A percentile compares a stretch with the other conserved stretches of the same genome.
These are phyloP conservation scores for Phalanger gymnotis DNA, from an alignment of 2,797 vertebrate species.

Conservation along the genomic window DNA sequence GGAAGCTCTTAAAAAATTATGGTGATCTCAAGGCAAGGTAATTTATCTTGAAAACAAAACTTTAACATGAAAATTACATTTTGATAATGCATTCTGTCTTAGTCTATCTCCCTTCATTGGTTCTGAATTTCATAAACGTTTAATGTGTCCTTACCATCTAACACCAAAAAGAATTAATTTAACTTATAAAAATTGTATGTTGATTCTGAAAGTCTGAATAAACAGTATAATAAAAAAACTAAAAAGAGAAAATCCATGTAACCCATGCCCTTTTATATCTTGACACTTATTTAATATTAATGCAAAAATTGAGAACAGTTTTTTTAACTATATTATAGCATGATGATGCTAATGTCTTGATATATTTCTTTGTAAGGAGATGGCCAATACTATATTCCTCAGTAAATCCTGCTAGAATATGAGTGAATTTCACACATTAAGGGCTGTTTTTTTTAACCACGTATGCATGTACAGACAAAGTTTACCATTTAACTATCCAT, in stretches of 20 bases:
- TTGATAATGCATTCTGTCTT: conserved; percentile 34
- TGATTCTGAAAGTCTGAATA: conserved; percentile 26
- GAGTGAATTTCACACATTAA: background rate
- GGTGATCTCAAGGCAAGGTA: conserved; percentile 60
- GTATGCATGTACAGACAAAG: background rate
- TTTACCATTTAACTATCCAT: background rate
- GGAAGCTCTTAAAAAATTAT: conserved; percentile 56
- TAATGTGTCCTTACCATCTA: conserved; percentile 52
- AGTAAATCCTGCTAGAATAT: background rate
- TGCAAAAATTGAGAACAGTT: background rate
- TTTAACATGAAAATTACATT: conserved; percentile 48
- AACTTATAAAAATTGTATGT: conserved; percentile 18
- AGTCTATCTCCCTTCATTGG: conserved; percentile 64
- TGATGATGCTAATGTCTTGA: background rate
- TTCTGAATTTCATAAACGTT: conserved; percentile 56
- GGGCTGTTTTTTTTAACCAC: background rate
- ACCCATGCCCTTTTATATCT: background rate
- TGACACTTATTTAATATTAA: background rate
- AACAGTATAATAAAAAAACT: background rate
- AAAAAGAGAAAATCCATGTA: background rate
- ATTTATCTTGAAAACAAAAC: conserved; percentile 55
- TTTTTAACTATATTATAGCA: background rate
- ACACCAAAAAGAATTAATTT: conserved; percentile 11
- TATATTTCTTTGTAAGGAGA: background rate
- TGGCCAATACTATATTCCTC: background rate